A percentile compares a stretch with the other conserved stretches of the same genome.
Evolutionary conservation across 2,113 vertebrate species (phyloP).

Genomic region (Psilopsiagon aurifrons): DNA sequence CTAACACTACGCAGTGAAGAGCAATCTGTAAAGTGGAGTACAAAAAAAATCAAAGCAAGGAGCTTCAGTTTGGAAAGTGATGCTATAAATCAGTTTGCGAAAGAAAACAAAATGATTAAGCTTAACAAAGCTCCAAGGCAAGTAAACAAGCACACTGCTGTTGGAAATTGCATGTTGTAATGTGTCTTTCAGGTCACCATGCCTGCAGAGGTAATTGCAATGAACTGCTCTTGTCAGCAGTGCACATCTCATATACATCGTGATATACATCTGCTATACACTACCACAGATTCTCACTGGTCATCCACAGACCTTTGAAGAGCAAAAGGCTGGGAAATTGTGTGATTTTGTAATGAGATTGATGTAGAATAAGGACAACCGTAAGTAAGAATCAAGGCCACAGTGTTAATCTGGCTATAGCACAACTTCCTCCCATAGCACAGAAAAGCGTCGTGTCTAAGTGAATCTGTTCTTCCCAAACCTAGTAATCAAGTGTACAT

Average conservation of each 20-base stretch:
- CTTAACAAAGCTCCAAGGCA: not conserved
- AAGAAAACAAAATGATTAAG: not conserved
- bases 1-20: not conserved
- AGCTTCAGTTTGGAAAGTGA: not conserved
- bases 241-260: not conserved
- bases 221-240: not conserved
- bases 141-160: not conserved
- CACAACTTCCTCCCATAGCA: not conserved
- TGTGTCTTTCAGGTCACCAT: not conserved
- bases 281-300: not conserved
- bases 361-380: not conserved
- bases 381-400: not conserved
- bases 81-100: not conserved
- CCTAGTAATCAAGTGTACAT: not conserved
- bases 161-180: not conserved
- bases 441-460: rapidly evolving
- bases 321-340: not conserved
- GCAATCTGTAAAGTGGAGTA: not conserved
- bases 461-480: not conserved
- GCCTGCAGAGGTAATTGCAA: not conserved
- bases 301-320: not conserved
- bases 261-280: not conserved
- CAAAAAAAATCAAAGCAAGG: not conserved
- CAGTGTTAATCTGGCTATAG: not conserved
- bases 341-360: not conserved